Percentiles rank a stretch among this genome's conserved stretches.
These are phyloP conservation scores for Cephonodes hylas DNA, from an alignment of 2,888 invertebrate genomes.

Conservation along the genomic window DNA sequence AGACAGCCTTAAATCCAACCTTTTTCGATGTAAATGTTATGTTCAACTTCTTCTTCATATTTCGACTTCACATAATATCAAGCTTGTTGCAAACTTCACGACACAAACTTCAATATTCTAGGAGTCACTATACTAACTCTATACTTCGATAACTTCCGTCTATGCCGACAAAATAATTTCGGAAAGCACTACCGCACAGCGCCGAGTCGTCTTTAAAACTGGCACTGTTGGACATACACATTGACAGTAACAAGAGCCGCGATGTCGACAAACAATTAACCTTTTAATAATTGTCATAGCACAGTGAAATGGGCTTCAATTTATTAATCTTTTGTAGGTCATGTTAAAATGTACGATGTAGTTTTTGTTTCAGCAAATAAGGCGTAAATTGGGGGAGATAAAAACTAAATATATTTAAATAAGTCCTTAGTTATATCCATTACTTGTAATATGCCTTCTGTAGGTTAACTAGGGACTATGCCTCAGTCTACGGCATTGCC, in stretches of 20 bases:
- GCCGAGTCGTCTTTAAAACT: background rate
- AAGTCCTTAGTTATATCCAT: too few relatives aligned
- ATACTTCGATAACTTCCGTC: too few relatives aligned
- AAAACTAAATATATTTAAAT: too few relatives aligned
- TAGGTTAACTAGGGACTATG: too few relatives aligned
- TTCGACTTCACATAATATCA: background rate
- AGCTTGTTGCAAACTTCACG: background rate
- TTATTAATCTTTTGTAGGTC: background rate
- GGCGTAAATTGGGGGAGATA: too few relatives aligned
- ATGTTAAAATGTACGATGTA: too few relatives aligned
- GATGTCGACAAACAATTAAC: conserved; percentile 13
- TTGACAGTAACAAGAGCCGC: background rate
- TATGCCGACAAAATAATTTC: too few relatives aligned
- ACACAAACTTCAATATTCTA: background rate
- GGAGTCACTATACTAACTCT: background rate
- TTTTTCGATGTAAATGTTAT: conserved; percentile 7
- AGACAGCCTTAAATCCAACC: background rate
- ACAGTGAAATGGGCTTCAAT: background rate
- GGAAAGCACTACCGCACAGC: conserved; percentile 4
- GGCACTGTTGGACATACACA: background rate
- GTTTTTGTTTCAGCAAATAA: too few relatives aligned
- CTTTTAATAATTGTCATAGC: conserved; percentile 9
- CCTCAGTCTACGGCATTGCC: too few relatives aligned
- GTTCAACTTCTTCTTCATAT: conserved; percentile 14
- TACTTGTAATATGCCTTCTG: too few relatives aligned